Conservation (phyloP, 2,113 vertebrate species). For the Callipepla squamata region DNA sequence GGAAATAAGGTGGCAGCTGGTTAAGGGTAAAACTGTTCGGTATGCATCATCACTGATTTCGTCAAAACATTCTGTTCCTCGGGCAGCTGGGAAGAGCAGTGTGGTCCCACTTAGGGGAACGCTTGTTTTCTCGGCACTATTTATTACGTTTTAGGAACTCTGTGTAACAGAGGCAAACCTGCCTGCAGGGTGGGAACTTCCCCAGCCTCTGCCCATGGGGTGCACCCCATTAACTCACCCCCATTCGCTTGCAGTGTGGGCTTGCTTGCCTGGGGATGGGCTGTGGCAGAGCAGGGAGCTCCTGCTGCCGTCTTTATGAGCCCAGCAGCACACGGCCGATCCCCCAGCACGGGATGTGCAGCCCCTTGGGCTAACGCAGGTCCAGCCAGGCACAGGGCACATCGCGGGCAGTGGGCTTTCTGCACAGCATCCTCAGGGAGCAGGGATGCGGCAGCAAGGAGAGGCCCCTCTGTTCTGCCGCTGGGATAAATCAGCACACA, state of each 20-base stretch:
- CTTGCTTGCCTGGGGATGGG: not conserved
- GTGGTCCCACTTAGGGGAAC: not conserved
- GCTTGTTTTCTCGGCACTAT: not conserved
- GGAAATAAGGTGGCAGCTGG: constrained; percentile 46
- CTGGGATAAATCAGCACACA: not conserved
- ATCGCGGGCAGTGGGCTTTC: not conserved
- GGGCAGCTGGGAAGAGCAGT: not conserved
- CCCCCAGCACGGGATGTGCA: not conserved
- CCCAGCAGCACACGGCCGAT: too few species aligned
- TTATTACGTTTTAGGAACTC: not conserved
- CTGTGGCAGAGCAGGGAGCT: not conserved
- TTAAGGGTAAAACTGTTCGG: constrained; percentile 31
- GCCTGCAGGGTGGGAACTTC: not conserved
- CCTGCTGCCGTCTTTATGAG: too few species aligned
- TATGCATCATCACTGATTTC: constrained; percentile 21
- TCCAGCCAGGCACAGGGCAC: not conserved
- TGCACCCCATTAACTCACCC: not conserved
- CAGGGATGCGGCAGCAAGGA: not conserved
- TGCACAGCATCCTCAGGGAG: not conserved
- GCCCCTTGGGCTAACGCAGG: not conserved
- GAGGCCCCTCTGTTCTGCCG: not conserved
- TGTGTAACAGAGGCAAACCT: constrained; percentile 17
- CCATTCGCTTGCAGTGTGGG: not conserved
- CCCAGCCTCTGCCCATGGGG: not conserved
- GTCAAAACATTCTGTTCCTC: constrained; percentile 26